Evolutionary conservation across 2,113 vertebrate genomes (phyloP).

Genomic region (Pseudorectes ferrugineus): DNA sequence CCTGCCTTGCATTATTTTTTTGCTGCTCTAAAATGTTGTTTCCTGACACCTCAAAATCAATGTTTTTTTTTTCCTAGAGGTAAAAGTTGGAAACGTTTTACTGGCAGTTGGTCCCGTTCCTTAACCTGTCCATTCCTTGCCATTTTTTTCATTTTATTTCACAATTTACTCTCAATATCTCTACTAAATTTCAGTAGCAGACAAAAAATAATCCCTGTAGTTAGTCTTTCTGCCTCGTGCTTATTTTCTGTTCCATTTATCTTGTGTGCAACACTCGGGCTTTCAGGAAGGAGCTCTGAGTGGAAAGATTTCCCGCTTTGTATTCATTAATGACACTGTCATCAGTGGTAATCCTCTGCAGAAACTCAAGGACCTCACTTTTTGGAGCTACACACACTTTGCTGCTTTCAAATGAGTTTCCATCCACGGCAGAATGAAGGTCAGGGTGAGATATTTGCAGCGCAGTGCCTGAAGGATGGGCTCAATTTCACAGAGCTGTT

Average conservation of each 20-base stretch:
- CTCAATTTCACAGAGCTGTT: background rate
- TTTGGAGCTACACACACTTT: background rate
- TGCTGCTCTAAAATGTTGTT: background rate
- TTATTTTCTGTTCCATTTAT: background rate
- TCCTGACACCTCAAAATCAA: background rate
- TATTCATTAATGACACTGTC: background rate
- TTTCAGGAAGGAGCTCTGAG: background rate
- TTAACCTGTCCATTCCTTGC: background rate
- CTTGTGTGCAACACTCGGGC: background rate
- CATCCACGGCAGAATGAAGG: background rate
- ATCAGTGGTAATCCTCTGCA: background rate
- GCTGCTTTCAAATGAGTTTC: background rate
- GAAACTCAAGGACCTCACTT: background rate
- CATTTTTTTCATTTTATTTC: background rate
- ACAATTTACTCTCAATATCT: background rate
- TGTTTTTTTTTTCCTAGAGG: background rate
- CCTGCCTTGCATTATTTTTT: background rate
- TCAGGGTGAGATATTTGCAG: background rate
- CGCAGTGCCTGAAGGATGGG: background rate
- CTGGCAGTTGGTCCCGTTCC: background rate
- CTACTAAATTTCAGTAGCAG: background rate
- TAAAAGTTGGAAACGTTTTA: background rate
- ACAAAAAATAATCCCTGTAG: background rate
- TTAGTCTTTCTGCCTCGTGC: background rate
- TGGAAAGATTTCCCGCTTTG: background rate